Evolutionary conservation across 2,888 invertebrate genomes (phyloP), one percentile per base, ranked within the genome.

Genomic region (Yponomeuta cagnagella): DNA sequence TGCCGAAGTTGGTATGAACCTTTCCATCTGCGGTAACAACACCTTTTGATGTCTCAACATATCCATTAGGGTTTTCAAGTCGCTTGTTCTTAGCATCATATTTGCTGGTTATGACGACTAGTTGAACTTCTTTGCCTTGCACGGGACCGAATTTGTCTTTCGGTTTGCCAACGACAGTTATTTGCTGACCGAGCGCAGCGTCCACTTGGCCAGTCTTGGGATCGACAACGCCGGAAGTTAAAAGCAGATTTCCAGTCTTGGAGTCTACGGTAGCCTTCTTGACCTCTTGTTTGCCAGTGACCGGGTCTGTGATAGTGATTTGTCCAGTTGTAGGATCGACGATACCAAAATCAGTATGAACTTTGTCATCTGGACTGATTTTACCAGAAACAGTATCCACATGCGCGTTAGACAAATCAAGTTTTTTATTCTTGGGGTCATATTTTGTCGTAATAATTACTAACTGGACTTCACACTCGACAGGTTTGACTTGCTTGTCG

Each of bases 241-340:
- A 80, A 69, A 94, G 87, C 69, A 94, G 77, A 79, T 93, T 93
- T 70, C 95, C 95, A 0, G 94, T 94, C 80, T 94, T 94, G 0
- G 94, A 88, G 83, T 95, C 95, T 74, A 94, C 87, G 72, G 92
- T 88, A 2, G 95, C 95, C 81, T 94, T 94, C 76, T 94, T 93
- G 2, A 93, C 79, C 77, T 95, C 94, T 71, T 93, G 93, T 77
- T 95, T 94, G 31, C 95, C 95, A 0, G 95, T 94, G 15, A 92
- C 83, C 12, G 94, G 93, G 73, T 95, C 94, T 63, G 93, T 90
- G 1, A 94, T 84, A 69, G 93, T 88, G 37, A 94, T 90, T 63
- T 94, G 93, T 58, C 94, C 94, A 71, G 93, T 93, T 5, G 84
- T 87, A 2, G 94, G 93, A 78, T 94, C 93, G 2, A 94, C 91